Evolutionary conservation across 2,113 vertebrate genomes (phyloP), one percentile per base, ranked within the genome.

Genomic region (Callionymus lyra): DNA sequence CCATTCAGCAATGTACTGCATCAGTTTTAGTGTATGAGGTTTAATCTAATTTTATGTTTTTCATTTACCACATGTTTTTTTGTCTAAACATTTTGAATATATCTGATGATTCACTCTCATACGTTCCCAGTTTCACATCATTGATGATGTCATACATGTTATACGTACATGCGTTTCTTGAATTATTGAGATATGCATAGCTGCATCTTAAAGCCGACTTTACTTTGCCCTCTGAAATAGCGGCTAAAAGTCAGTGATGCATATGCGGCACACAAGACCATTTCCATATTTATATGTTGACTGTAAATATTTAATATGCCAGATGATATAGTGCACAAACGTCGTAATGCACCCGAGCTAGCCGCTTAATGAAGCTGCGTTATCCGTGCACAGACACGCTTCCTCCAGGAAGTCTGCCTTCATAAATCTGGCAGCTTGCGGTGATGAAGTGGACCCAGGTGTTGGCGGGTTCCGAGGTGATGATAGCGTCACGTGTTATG

Each of bases 371-470:
- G 59, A 82, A 80, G 70, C 69, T 46, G 56, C 58, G 52, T 71
- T 71, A 74, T 54, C 76, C 55, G 12, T 45, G 45, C 39, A 55
- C n/a, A n/a, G n/a, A n/a, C n/a, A n/a, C 50, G 65, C 76, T 53
- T 56, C 60, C 70, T 64, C 39, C 45, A 53, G 48, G 56, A 40
- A 14, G 59, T 27, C 32, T 6, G 6, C 44, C 9, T 65, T 46
- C 65, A 80, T 77, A 76, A 84, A 84, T 76, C 68, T 55, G 33
- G 59, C 45, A 64, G 45, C 56, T 10, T 21, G 4, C 18, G 54
- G 59, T 82, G 81, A 85, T 84, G 74, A 76, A 86, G 79, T 76
- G 67, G 72, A 55, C 65, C 72, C 82, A 83, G 84, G 78, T 85
- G 84, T 72, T 75, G 52, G 68, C 43, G 38, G 54, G 68, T 78